Evolutionary conservation across 2,113 vertebrate genomes (phyloP).

Genomic region (Heptranchias perlo): DNA sequence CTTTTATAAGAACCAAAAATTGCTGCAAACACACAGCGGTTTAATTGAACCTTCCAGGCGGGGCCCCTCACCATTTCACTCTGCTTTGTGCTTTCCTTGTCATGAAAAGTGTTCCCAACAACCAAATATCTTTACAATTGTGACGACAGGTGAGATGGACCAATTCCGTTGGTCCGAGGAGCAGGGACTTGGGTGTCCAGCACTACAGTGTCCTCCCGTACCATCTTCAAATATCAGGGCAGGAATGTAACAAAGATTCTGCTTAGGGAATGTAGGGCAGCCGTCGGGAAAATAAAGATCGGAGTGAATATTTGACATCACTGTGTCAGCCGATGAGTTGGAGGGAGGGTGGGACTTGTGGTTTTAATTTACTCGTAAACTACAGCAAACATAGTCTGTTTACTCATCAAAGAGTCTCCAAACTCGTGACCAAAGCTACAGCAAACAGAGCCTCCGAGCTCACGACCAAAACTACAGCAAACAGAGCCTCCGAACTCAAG

Average conservation of each 20-base stretch:
- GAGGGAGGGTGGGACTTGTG: background rate
- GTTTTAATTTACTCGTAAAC: background rate
- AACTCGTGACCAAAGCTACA: too few relatives aligned
- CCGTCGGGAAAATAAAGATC: too few relatives aligned
- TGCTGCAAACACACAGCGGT: background rate
- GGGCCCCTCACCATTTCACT: too few relatives aligned
- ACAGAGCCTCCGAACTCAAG: too few relatives aligned
- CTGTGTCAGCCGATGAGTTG: background rate
- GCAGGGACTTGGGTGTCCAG: background rate
- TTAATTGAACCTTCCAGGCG: background rate
- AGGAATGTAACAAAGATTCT: background rate
- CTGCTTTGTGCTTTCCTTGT: background rate
- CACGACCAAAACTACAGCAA: too few relatives aligned
- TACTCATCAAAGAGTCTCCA: too few relatives aligned
- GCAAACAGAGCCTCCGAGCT: background rate
- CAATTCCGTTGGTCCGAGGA: background rate
- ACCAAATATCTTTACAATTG: background rate
- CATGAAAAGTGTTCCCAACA: background rate
- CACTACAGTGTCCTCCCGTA: too few relatives aligned
- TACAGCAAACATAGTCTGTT: too few relatives aligned
- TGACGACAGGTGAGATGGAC: background rate
- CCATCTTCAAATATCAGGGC: background rate
- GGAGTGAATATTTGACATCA: background rate
- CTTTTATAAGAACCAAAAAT: background rate
- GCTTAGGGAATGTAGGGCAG: too few relatives aligned